Evolutionary conservation across 1,140 invertebrate species (phyloP), one percentile per base, ranked within the genome.

Genomic region (Caenorhabditis briggsae): DNA sequence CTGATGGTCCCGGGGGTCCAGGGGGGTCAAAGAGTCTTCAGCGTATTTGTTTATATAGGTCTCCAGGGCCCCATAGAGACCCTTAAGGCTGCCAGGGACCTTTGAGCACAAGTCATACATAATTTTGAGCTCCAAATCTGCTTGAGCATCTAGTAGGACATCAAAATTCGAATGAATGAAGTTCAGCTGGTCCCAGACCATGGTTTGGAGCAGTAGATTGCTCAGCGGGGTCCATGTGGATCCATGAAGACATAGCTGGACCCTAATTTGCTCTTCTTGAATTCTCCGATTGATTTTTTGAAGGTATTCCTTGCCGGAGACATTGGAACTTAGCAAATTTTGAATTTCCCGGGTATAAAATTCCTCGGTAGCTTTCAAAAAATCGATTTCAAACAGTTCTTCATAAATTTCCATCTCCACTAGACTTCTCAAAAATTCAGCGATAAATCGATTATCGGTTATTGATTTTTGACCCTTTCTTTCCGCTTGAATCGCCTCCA

Each of bases 121-220:
- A 74, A 97, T 94, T 1, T 96, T 96, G 25, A 99, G 93, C 94
- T 99, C 97, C 88, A 95, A 95, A 93, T 98, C 96, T 93, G 98
- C 97, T 91, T 99, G 96, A 82, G 96, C 95, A 93, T 97, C 95
- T 12, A 99, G 93, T 5, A 99, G 94, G 94, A 97, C 96, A 93
- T 98, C 95, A 93, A 99, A 99, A 93, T 99, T 97, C n/a, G 95
- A 89, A 92, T 98, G 96, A 93, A 99, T 97, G 90, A 97, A 96
- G 92, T 98, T 97, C 88, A 99, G 93, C 93, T 99, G 97, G 92
- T 97, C 97, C 93, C 97, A 96, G 90, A 99, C 99, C 9, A 99
- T 94, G n/a, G 98, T 97, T 87, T 95, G 95, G 93, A 98, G 97
- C 93, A 96, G 98, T 2, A 96, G 96, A 92, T 96, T 95, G 18